Percentiles rank a stretch among this genome's conserved stretches.
phyloP scores from a whole-genome alignment of 2,113 vertebrate genomes.

The Numenius arquata region DNA sequence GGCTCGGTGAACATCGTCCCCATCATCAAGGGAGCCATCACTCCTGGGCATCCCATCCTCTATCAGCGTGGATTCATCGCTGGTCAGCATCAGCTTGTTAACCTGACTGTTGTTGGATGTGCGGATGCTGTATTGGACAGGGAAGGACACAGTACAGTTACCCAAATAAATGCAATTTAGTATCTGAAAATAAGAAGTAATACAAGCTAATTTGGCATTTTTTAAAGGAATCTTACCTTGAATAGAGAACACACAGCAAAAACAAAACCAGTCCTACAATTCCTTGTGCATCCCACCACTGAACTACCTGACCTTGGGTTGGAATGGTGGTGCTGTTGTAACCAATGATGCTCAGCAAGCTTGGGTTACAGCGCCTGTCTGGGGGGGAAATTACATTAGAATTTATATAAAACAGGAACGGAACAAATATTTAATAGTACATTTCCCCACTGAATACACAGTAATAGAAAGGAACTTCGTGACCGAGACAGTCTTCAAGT shows the following conservation, averaged over 20 bases:
- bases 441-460: not conserved
- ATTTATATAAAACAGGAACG: not conserved
- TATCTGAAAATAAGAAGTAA: not conserved
- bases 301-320: conserved; percentile 82
- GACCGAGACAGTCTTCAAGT: not conserved
- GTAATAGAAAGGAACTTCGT: not conserved
- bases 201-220: not conserved
- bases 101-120: conserved; percentile 94
- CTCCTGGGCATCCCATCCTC: conserved; percentile 85
- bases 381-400: not conserved
- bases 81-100: conserved; percentile 94
- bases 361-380: conserved; percentile 96
- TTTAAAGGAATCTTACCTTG: conserved; percentile 79
- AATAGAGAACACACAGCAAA: conserved; percentile 95
- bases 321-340: conserved; percentile 85
- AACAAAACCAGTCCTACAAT: conserved; percentile 95
- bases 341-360: conserved; percentile 92
- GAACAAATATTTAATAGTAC: not conserved
- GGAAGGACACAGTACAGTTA: not conserved
- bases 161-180: not conserved
- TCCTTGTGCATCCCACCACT: conserved; percentile 99
- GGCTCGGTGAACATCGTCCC: conserved; percentile 77
- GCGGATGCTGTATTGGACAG: conserved; percentile 80
- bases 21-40: conserved; percentile 83
- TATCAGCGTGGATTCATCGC: conserved; percentile 93